Evolutionary conservation across 1,140 invertebrate genomes (phyloP).

Genomic region (Batillaria attramentaria): DNA sequence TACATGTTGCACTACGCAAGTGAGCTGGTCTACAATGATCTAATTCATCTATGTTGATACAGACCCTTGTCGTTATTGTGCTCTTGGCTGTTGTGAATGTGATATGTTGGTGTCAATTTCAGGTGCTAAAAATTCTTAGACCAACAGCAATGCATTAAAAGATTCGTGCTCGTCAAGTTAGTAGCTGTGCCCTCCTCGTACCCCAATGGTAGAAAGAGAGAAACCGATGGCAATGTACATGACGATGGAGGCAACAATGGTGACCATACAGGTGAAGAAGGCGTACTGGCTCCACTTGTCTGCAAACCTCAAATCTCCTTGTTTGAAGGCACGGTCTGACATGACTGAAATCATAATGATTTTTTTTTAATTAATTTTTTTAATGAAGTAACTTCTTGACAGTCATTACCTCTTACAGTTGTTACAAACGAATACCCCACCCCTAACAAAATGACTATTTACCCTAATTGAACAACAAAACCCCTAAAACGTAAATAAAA

Average conservation of each 20-base stretch:
- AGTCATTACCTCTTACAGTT: not conserved
- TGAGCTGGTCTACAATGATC: too few species aligned
- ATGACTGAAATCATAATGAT: slow-evolving; percentile 61
- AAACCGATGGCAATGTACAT: slow-evolving; percentile 61
- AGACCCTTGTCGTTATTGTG: too few species aligned
- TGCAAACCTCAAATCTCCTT: slow-evolving; percentile 61
- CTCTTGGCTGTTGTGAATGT: not conserved
- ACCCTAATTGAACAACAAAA: not conserved
- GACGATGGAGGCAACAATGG: slow-evolving; percentile 55
- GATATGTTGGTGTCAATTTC: not conserved
- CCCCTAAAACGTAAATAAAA: not conserved
- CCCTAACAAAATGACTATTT: not conserved
- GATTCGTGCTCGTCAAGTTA: slow-evolving; percentile 13
- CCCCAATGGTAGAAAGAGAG: slow-evolving; percentile 51
- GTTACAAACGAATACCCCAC: not conserved
- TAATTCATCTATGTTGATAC: too few species aligned
- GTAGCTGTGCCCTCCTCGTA: slow-evolving; percentile 52
- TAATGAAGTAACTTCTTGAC: not conserved
- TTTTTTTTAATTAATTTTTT: not conserved
- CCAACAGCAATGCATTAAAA: not conserved
- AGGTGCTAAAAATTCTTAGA: too few species aligned
- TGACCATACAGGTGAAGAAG: slow-evolving; percentile 60
- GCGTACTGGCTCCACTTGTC: slow-evolving; percentile 64
- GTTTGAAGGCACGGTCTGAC: slow-evolving; percentile 56
- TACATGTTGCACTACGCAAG: too few species aligned